Conservation (phyloP, 2,113 vertebrate genomes). For the Gymnarchus niloticus region DNA sequence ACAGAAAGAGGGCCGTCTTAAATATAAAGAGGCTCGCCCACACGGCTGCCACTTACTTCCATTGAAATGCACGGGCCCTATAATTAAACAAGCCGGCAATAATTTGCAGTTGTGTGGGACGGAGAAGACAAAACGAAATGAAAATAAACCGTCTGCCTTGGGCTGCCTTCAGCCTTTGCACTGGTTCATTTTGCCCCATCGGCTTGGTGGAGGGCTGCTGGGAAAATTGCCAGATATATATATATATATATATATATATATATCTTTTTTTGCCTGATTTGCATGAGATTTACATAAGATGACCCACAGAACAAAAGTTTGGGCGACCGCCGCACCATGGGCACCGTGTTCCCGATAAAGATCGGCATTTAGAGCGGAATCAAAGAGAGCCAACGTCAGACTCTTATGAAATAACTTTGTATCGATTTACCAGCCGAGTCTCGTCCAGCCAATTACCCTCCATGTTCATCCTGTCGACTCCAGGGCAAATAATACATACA, state of each 20-base stretch:
- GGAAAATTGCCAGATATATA: conserved; percentile 12
- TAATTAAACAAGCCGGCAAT: conserved; percentile 67
- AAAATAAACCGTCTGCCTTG: conserved; percentile 17
- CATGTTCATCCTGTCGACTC: neutral
- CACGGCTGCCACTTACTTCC: conserved; percentile 56
- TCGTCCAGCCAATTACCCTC: conserved; percentile 13
- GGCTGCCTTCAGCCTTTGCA: neutral
- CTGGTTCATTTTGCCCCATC: neutral
- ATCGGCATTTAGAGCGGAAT: neutral
- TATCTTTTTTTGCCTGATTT: neutral
- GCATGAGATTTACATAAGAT: conserved; percentile 20
- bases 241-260: no score
- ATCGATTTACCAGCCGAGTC: conserved; percentile 1
- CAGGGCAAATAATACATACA: conserved; percentile 53
- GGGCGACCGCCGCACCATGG: neutral
- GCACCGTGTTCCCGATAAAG: neutral
- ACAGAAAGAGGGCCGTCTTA: conserved; percentile 56
- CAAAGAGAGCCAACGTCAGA: neutral
- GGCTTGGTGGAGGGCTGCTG: neutral
- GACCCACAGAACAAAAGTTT: conserved; percentile 10
- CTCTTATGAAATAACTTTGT: neutral
- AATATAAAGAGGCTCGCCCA: conserved; percentile 53
- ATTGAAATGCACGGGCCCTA: conserved; percentile 63
- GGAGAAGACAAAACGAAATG: conserved; percentile 15
- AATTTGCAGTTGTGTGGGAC: conserved; percentile 36